Conservation (phyloP, 2,888 invertebrate species). For the Dolichopus griseipennis region DNA sequence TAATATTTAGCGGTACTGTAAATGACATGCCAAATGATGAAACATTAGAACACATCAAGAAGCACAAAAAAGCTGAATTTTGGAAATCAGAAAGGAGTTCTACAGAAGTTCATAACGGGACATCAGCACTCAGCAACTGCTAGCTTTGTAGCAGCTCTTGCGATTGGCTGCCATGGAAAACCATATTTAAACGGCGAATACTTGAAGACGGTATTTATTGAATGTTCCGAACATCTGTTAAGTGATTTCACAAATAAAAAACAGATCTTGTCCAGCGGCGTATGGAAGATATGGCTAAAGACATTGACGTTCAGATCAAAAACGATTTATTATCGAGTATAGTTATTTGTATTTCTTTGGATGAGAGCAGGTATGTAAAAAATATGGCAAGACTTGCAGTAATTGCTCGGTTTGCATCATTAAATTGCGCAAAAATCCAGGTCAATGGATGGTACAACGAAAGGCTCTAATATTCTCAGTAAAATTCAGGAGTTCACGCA, state of each 20-base stretch:
- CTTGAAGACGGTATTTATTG: conserved; percentile 7
- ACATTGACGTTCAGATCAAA: conserved; percentile 9
- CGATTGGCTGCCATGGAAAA: conserved; percentile 1
- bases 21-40: conserved; percentile 7
- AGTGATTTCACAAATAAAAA: conserved; percentile 5
- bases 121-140: conserved; percentile 4
- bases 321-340: conserved; percentile 4
- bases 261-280: conserved; percentile 6
- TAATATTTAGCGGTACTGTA: neutral
- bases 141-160: conserved; percentile 7
- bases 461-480: conserved; percentile 9
- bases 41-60: conserved; percentile 8
- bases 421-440: neutral
- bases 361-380: neutral
- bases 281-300: conserved; percentile 7
- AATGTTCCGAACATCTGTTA: conserved; percentile 8
- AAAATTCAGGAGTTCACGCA: conserved; percentile 8
- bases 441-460: conserved; percentile 9
- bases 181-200: conserved; percentile 2
- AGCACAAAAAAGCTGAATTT: conserved; percentile 5
- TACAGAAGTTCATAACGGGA: conserved; percentile 5
- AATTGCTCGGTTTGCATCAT: conserved; percentile 7
- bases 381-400: conserved; percentile 7
- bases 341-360: conserved; percentile 4
- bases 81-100: neutral